A percentile compares a stretch with the other conserved stretches of the same genome.
These are phyloP conservation scores for Varanus komodoensis DNA, from an alignment of 2,113 vertebrate genomes.

Conservation along the genomic window DNA sequence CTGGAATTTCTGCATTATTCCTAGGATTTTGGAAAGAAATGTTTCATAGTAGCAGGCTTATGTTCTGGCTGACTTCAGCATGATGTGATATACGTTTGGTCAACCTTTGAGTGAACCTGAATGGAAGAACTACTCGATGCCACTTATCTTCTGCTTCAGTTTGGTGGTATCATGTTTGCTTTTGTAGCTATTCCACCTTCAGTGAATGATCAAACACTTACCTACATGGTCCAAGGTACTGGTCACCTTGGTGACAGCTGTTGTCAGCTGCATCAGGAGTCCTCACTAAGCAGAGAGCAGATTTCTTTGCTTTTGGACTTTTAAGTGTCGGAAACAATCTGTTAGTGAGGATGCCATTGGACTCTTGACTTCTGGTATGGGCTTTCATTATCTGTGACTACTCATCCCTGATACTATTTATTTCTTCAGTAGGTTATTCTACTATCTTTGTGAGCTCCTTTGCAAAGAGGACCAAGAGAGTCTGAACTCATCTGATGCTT, in stretches of 20 bases:
- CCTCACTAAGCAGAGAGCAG: not conserved
- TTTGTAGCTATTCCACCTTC: not conserved
- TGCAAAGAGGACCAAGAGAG: not conserved
- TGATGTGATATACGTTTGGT: not conserved
- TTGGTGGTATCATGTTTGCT: slow-evolving; percentile 20
- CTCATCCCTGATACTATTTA: not conserved
- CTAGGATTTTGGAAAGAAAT: not conserved
- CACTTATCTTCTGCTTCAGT: not conserved
- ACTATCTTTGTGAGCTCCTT: slow-evolving; percentile 10
- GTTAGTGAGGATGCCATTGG: not conserved
- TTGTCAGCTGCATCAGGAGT: not conserved
- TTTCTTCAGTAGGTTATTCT: not conserved
- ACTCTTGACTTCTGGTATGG: not conserved
- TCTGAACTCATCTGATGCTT: not conserved
- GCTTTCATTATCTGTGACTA: not conserved
- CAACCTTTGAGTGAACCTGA: not conserved
- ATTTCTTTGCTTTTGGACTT: slow-evolving; percentile 4
- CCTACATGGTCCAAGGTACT: slow-evolving; percentile 1
- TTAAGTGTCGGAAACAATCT: not conserved
- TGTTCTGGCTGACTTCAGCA: not conserved
- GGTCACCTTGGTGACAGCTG: slow-evolving; percentile 5
- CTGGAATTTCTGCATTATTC: slow-evolving; percentile 17
- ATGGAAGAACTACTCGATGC: slow-evolving; percentile 1
- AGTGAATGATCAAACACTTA: slow-evolving; percentile 4
- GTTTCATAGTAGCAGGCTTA: slow-evolving; percentile 4